Base-by-base conservation (phyloP, 2,797 vertebrate genomes). In the Eulemur mongoz region DNA sequence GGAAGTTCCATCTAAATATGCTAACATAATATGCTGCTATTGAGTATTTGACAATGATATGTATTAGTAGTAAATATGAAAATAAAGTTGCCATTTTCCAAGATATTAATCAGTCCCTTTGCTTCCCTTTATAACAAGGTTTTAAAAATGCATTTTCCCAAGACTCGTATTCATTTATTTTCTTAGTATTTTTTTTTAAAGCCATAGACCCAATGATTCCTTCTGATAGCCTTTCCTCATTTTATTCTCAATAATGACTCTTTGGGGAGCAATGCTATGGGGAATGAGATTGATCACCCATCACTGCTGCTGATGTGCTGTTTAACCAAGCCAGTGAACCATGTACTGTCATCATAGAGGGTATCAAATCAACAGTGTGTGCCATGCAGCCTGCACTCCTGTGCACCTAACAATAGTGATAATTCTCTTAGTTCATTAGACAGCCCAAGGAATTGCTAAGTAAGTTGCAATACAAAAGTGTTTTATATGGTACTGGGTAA, bases 211-310 rank as follows among this genome's bases (percentile, higher is more conserved):
- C 85, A 72, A 2, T 97, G 89, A 97, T 97, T 98, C 50, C 79
- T 97, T 98, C 84, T 98, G 94, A 97, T 97, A 97, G 30, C 76
- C 92, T 97, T 98, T 97, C 93, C 85, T 98, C 92, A 91, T 97
- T 98, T 98, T 98, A 98, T 98, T 98, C 95, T 98, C 90, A 97
- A 91, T 98, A 98, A 98, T 98, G 95, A 96, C 93, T 97, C 98
- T 98, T 98, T 98, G 7, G 98, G 98, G 98, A 98, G 93, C 97
- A 98, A 95, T 98, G 98, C 98, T 98, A 91, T 95, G 86, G 98
- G 98, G 98, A 98, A 98, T 93, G 97, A 98, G 97, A 98, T 98
- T 98, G 98, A 98, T 98, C 98, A 98, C 98, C 98, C 98, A 98
- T 98, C 98, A 97, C 96, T 97, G 96, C 94, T 97, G 97, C 96